Evolutionary conservation across 2,888 invertebrate species (phyloP).

Genomic region (Napeogenes inachia): DNA sequence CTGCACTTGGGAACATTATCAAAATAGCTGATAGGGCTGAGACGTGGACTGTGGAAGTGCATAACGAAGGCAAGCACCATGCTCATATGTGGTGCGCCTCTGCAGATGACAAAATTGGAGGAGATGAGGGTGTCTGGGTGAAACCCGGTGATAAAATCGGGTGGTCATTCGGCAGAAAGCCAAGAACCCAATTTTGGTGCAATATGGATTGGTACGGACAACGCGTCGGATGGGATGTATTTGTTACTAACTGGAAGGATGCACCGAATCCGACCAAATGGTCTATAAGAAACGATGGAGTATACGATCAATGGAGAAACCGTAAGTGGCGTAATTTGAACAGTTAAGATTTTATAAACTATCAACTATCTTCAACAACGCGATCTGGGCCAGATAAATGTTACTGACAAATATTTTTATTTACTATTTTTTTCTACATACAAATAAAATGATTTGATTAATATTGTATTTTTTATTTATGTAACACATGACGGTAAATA

Average conservation of each 20-base stretch:
- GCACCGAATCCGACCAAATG: neutral
- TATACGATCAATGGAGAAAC: constrained; percentile 1
- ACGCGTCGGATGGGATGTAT: constrained; percentile 1
- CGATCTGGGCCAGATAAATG: no score
- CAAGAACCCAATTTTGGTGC: constrained; percentile 1
- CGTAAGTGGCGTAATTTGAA: constrained; percentile 4
- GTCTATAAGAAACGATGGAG: constrained; percentile 1
- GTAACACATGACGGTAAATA: no score
- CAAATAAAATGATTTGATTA: no score
- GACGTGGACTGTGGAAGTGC: constrained; percentile 1
- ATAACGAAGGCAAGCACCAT: neutral
- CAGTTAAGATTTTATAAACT: neutral
- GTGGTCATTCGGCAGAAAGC: constrained; percentile 1
- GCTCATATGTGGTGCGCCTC: constrained; percentile 2
- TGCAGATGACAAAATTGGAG: constrained; percentile 1
- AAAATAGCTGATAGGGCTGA: neutral
- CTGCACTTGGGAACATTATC: constrained; percentile 1
- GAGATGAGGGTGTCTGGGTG: neutral
- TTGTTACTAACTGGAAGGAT: constrained; percentile 2
- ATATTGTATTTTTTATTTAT: no score
- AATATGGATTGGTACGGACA: constrained; percentile 4
- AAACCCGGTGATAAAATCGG: constrained; percentile 2
- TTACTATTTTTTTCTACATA: no score
- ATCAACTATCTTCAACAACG: no score
- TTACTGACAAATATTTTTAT: no score